Evolutionary conservation across 2,888 invertebrate species (phyloP).

Genomic region (Drosophila nr. medialis): DNA sequence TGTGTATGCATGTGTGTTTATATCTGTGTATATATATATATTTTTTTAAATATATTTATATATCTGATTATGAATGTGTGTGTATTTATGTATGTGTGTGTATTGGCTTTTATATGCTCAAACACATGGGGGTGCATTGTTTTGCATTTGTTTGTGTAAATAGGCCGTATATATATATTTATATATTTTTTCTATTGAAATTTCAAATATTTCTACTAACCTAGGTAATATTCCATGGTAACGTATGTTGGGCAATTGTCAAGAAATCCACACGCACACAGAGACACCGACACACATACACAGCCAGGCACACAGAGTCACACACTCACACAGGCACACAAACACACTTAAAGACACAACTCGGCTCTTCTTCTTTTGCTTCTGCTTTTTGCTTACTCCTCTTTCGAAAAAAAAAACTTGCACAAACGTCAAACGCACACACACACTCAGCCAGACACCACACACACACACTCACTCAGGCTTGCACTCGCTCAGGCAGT

Average conservation of each 20-base stretch:
- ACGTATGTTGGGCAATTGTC: conserved; percentile 77
- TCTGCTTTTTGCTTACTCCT: conserved; percentile 39
- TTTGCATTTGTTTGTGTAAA: conserved; percentile 13
- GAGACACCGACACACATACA: conserved; percentile 53
- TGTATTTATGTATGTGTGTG: not conserved
- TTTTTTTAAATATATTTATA: conserved; percentile 13
- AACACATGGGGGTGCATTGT: conserved; percentile 10
- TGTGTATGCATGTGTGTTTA: not conserved
- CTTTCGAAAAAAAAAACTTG: conserved; percentile 58
- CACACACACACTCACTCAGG: conserved; percentile 39
- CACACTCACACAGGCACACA: conserved; percentile 10
- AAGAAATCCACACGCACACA: conserved; percentile 63
- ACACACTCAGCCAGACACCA: conserved; percentile 33
- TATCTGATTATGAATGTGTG: conserved; percentile 10
- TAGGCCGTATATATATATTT: conserved; percentile 12
- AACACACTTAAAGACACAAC: conserved; percentile 62
- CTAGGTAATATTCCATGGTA: conserved; percentile 82
- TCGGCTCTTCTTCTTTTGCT: conserved; percentile 61
- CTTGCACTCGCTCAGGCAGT: conserved; percentile 46
- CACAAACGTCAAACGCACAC: conserved; percentile 49
- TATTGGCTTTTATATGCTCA: not conserved
- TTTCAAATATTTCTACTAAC: conserved; percentile 74
- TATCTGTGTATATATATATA: conserved; percentile 6
- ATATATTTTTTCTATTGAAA: conserved; percentile 21
- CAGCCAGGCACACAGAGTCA: conserved; percentile 50